A percentile compares a stretch with the other conserved stretches of the same genome.
Conservation (phyloP, 2,113 vertebrate species). For the Picathartes gymnocephalus region DNA sequence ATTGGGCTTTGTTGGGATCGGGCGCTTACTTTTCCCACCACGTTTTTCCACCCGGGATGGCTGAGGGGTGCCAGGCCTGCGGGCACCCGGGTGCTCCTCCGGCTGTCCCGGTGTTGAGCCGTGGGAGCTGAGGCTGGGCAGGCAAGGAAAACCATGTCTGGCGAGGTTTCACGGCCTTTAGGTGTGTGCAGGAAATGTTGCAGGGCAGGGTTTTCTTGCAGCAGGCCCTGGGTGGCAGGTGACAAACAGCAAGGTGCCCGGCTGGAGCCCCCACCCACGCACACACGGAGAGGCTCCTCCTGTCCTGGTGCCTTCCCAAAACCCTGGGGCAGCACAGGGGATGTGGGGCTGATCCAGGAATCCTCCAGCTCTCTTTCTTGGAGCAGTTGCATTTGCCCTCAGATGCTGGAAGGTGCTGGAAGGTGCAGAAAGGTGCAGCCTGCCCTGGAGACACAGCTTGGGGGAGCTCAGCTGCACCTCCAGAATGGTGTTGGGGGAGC, state of each 20-base stretch:
- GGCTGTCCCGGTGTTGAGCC: not conserved
- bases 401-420: too few species aligned
- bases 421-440: not conserved
- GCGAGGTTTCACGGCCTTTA: not conserved
- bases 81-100: not conserved
- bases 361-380: not conserved
- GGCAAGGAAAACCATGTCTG: not conserved
- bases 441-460: not conserved
- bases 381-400: rapidly evolving
- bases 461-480: not conserved
- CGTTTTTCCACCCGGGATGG: not conserved
- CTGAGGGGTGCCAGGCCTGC: not conserved
- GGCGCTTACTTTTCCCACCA: not conserved
- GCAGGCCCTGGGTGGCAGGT: not conserved
- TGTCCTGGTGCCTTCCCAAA: not conserved
- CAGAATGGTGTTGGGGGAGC: not conserved
- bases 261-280: not conserved
- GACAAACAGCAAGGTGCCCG: not conserved
- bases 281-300: not conserved
- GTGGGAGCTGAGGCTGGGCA: not conserved
- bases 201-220: conserved; percentile 54
- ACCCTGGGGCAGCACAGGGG: rapidly evolving
- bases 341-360: not conserved
- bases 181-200: conserved; percentile 14
- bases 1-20: not conserved